Evolutionary conservation across 2,113 vertebrate species (phyloP), one percentile per base, ranked within the genome.

Genomic region (Trinectes maculatus): DNA sequence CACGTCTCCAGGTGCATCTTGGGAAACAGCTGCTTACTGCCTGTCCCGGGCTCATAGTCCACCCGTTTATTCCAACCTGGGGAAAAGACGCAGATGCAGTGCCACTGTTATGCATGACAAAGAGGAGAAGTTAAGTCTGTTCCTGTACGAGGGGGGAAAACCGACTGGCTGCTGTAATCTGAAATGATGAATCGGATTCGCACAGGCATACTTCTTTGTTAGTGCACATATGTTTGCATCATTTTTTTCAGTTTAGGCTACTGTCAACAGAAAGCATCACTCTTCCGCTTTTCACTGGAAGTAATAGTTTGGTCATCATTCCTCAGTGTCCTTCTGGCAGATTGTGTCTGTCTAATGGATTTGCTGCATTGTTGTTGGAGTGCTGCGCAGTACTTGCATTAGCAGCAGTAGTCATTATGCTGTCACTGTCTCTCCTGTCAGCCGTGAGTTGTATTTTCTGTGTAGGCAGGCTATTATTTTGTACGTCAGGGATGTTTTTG

Each of bases 1-100:
- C 98, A 99, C 0, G 95, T 98, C 88, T 99, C 97, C 68, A 99
- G 92, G 69, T 88, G 94, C 90, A 98, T 95, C 86, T 91, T 93
- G 64, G 98, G 94, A 88, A 98, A 98, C 63, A 99, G 82, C 44
- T 94, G 94, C 46, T 95, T 90, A 16, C 96, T 97, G 70, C 96
- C 96, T 0, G 94, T 95, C 22, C 96, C 96, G 0, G 95, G 95
- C 66, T 94, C 95, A 15, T 99, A 98, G 62, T 99, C 95, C 22
- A 96, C 94, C 43, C 91, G 90, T 58, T 96, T 96, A 83, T 86
- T 93, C 96, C 96, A 98, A 44, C 95, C 97, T 99, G 86, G 85
- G 31, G 39, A 54, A 44, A 19, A 66, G 11, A 58, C 2, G 37
- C 5, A 71, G 25, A 65, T 3, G 6, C 26, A 55, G 26, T 25